phyloP scores from a whole-genome alignment of 2,113 vertebrate species.

The Nibea albiflora region DNA sequence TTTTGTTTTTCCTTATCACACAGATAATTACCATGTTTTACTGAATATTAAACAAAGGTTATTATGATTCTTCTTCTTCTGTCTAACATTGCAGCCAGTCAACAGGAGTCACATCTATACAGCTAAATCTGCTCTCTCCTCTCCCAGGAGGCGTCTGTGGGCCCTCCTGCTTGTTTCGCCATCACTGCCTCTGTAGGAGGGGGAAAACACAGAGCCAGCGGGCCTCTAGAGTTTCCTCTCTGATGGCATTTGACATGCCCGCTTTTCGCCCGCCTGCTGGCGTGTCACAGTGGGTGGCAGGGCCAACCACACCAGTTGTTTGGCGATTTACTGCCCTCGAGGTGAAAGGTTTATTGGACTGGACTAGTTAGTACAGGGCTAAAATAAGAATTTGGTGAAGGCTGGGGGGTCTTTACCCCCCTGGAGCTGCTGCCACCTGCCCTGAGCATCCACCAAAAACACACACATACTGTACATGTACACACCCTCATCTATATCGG shows the following conservation, averaged over 20 bases:
- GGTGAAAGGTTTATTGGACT: constrained; percentile 84
- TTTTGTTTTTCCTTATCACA: neutral
- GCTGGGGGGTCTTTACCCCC: constrained; percentile 54
- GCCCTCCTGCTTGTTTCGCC: constrained; percentile 31
- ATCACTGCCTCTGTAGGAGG: constrained; percentile 25
- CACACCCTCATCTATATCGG: constrained; percentile 12
- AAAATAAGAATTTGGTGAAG: constrained; percentile 79
- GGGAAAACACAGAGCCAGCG: constrained; percentile 28
- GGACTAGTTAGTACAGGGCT: constrained; percentile 80
- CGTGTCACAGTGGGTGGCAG: constrained; percentile 83
- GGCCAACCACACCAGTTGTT: constrained; percentile 81
- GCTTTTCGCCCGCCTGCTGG: constrained; percentile 64
- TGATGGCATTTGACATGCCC: constrained; percentile 81
- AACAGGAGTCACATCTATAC: neutral
- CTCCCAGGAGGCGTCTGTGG: neutral
- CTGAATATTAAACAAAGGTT: neutral
- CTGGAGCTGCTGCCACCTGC: constrained; percentile 62
- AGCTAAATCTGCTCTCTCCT: constrained; percentile 27
- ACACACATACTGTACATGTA: constrained; percentile 33
- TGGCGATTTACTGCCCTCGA: constrained; percentile 76
- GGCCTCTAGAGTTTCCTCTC: constrained; percentile 80
- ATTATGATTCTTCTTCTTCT: neutral
- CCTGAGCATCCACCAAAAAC: constrained; percentile 29
- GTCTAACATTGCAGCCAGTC: neutral
- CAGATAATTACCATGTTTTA: neutral